Base-by-base conservation (phyloP, 2,888 invertebrate genomes). In the Thyatira batis region DNA sequence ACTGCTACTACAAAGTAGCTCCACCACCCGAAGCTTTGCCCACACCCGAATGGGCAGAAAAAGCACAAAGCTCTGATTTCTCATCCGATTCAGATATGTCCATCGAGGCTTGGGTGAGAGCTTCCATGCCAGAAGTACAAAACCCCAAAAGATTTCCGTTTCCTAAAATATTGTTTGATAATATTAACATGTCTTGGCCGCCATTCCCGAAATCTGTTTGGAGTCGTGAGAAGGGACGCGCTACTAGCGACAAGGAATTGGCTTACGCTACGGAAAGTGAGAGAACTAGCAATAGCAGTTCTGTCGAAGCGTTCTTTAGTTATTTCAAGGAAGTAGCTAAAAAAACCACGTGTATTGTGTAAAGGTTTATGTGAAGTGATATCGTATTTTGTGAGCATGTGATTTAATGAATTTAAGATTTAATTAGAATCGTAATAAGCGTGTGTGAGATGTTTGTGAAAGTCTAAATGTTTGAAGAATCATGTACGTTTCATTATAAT, bases 151-250 rank as follows among this genome's bases (percentile, higher is more conserved):
- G 13, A 44, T 63, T 64, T 39, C 69, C 68, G 13, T 50, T 68
- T 1, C 61, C 67, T 21, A 51, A 43, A 17, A 55, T 55, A 44
- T 51, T 58, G 39, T 46, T 63, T n/a, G 57, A 60, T 49, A 46
- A 62, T 2, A 44, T 62, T 20, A 64, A 71, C 55, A 54, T 63
- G 30, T 60, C 60, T 8, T 76, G 71, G 70, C 74, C 76, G 11
- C 61, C 71, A 1, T 23, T 39, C 39, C 59, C 63, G 4, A 55
- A 61, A 27, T 68, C 73, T 1, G 56, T 75, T 39, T 75, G 73
- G 76, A 68, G 67, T 50, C 49, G 57, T 0, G 61, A 68, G 43
- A 62, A 20, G 30, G 39, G 49, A 17, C 17, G 39, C 17, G 39
- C n/a, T 8, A 57, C 61, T 27, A 48, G 28, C 0, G 50, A 50